Base-by-base conservation (phyloP, 2,113 vertebrate genomes). In the Chaetura pelagica region DNA sequence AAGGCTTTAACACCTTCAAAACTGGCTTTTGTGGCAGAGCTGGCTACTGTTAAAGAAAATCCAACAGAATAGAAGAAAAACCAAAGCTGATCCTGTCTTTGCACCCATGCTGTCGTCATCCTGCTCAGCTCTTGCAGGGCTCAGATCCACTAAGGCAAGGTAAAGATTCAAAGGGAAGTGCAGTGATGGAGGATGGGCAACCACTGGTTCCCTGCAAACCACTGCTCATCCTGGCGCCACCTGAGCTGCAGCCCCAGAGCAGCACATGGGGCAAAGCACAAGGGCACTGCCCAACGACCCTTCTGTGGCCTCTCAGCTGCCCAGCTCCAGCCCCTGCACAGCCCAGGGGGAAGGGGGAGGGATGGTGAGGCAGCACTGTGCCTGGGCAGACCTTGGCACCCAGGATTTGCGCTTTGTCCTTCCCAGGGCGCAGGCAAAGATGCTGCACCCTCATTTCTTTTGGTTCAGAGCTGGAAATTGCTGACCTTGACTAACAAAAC, bases 221-320 rank as follows among this genome's bases (percentile, higher is more conserved):
- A 1, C 30, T 0, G 1, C 69, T 55, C 23, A 8, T 13, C 15
- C 30, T 2, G 3, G 14, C 38, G 12, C 8, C 32, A 15, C 68
- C 46, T 34, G 8, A 59, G 67, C 67, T 76, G 59, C 18, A 44
- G 62, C 29, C 48, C 23, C 6, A 7, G 42, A 0, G 2, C 46
- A 29, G 26, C 26, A 34, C 0, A 0, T 3, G 20, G 27, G 24
- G 32, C 51, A 57, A 52, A 1, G 16, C 0, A 1, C 48, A 30
- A 1, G 4, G 14, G 40, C 19, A n/a, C 22, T 2, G 4, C 24
- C 44, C 38, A 44, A 44, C 9, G 46, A 3, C 52, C 72, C 73
- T 32, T 52, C 51, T 18, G 30, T 4, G 10, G 16, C 12, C 20
- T 14, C 48, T 35, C 27, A 20, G 34, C 7, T 90, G 24, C 49